Evolutionary conservation across 1,140 invertebrate genomes (phyloP).

Genomic region (Odontomachus brunneus): DNA sequence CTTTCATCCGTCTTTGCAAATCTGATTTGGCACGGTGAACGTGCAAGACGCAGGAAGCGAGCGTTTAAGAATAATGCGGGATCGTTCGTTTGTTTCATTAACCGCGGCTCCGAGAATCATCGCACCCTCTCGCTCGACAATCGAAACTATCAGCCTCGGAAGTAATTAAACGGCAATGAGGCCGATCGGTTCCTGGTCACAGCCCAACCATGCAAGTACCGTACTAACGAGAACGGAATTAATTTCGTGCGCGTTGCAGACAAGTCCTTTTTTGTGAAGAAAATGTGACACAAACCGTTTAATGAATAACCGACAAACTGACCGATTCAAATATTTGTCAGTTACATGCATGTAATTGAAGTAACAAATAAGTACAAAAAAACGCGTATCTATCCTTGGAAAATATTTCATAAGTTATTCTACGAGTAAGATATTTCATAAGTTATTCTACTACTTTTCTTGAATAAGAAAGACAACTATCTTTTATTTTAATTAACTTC

Average conservation of each 20-base stretch:
- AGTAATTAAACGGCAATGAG: conserved; percentile 76
- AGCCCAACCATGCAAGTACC: conserved; percentile 46
- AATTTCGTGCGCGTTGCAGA: conserved; percentile 35
- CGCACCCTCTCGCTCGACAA: conserved; percentile 24
- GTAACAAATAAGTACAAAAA: no score
- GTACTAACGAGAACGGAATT: conserved; percentile 47
- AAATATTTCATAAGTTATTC: no score
- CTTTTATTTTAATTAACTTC: no score
- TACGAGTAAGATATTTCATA: no score
- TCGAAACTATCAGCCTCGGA: conserved; percentile 63
- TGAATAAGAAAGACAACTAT: no score
- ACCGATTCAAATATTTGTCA: background rate
- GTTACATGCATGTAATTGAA: background rate
- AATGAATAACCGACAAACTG: background rate
- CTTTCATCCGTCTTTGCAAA: background rate
- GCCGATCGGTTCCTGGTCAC: conserved; percentile 40
- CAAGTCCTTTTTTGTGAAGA: conserved; percentile 12
- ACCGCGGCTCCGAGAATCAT: conserved; percentile 10
- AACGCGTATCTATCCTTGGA: no score
- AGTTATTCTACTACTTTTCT: no score
- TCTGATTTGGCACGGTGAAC: background rate
- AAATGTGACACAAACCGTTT: background rate
- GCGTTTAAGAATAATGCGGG: conserved; percentile 28
- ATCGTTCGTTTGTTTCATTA: conserved; percentile 45
- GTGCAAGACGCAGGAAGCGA: background rate